These are phyloP conservation scores for Aleiodes leptofemur DNA, from an alignment of 2,888 invertebrate species.

Conservation along the genomic window DNA sequence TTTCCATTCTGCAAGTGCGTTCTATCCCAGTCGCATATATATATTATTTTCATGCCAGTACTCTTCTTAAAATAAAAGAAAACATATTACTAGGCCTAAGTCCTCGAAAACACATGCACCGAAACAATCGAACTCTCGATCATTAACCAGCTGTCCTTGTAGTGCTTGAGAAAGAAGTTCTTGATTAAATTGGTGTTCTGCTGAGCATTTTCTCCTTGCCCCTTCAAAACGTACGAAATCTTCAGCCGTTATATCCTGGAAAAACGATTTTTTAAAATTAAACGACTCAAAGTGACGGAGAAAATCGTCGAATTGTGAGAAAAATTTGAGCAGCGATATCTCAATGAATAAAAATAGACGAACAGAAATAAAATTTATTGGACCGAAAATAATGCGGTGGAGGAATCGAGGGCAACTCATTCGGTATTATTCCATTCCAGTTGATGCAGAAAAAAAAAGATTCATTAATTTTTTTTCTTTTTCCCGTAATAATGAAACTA, in stretches of 20 bases:
- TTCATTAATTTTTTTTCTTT: too few relatives aligned
- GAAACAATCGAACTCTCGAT: conserved; percentile 51
- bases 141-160: conserved; percentile 48
- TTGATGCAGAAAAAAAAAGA: too few relatives aligned
- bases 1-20: too few relatives aligned
- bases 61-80: neutral
- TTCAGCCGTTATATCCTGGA: conserved; percentile 41
- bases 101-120: conserved; percentile 51
- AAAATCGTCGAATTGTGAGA: neutral
- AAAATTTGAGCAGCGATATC: neutral
- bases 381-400: too few relatives aligned
- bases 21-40: too few relatives aligned
- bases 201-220: conserved; percentile 40
- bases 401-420: too few relatives aligned
- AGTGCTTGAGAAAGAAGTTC: conserved; percentile 38
- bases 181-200: conserved; percentile 38
- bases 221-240: conserved; percentile 44
- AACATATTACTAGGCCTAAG: conserved; percentile 49
- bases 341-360: too few relatives aligned
- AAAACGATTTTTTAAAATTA: neutral
- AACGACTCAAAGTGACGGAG: neutral
- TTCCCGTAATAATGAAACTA: too few relatives aligned
- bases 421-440: too few relatives aligned
- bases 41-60: too few relatives aligned
- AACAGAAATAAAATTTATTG: too few relatives aligned